Evolutionary conservation across 2,113 vertebrate genomes (phyloP), one percentile per base, ranked within the genome.

Genomic region (Piaya cayana): DNA sequence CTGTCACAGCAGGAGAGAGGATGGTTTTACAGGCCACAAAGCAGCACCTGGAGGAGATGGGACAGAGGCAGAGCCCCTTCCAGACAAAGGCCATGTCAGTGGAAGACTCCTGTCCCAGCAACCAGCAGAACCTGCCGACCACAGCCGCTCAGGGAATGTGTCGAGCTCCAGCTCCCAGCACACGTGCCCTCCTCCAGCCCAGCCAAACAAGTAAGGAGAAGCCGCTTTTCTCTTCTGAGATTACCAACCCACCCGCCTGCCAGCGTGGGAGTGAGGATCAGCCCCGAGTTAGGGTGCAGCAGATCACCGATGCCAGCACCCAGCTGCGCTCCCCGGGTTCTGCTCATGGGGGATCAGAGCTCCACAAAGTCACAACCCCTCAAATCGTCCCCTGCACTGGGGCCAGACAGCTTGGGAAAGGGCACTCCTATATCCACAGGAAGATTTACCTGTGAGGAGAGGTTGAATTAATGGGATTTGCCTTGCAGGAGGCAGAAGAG

Each of bases 1-100:
- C 5, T 2, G 1, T 34, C 22, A 15, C 36, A 49, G 47, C 47
- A 20, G 0, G 7, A 32, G 9, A 34, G n/a, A 0, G 0, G 23
- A 15, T 26, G 5, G 29, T 3, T 34, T 10, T 11, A 30, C 37
- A 27, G 29, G 60, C 55, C 18, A 2, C 2, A 1, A 23, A 7
- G 9, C 3, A 8, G 22, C 3, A n/a, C 58, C 25, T 7, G 13
- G 59, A 64, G 64, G 45, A 85, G 55, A 1, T 2, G 10, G 49
- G 47, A 21, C 47, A 49, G 50, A 58, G n/a, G 8, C 52, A 77
- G 63, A 64, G 16, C 16, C 42, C 60, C 47, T 30, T 5, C 8
- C 5, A 29, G 59, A 19, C 36, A 20, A 1, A 34, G 22, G 29
- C 25, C n/a, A 9, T 9, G 43, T 12, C 58, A 23, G 3, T 15